phyloP scores from a whole-genome alignment of 2,888 invertebrate species.

The Netelia virgata region DNA sequence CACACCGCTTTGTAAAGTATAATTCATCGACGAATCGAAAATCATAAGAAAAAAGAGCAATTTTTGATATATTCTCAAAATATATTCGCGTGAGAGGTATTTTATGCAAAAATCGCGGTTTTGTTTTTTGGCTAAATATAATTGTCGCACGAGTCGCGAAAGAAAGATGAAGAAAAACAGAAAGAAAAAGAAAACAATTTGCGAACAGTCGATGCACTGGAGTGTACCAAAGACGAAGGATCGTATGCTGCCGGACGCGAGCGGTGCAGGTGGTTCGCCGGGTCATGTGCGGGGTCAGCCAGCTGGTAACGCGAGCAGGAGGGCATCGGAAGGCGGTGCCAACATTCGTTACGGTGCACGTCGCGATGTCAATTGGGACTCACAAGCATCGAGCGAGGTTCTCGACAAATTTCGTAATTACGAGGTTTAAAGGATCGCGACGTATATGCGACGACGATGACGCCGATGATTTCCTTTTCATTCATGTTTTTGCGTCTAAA shows the following conservation, averaged over 20 bases:
- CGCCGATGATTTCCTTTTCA: neutral
- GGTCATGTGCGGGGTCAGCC: conserved; percentile 87
- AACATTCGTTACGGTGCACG: conserved; percentile 88
- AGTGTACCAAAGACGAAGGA: conserved; percentile 95
- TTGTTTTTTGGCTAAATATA: too few species aligned
- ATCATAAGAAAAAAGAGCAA: too few species aligned
- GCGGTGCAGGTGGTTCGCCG: conserved; percentile 85
- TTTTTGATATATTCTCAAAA: too few species aligned
- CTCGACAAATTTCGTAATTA: conserved; percentile 96
- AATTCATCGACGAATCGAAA: too few species aligned
- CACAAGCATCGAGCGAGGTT: conserved; percentile 92
- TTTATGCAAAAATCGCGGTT: too few species aligned
- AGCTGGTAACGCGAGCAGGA: conserved; percentile 87
- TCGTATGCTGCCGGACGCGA: conserved; percentile 91
- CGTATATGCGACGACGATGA: conserved; percentile 5
- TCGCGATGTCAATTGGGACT: conserved; percentile 88
- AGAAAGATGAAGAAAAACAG: neutral
- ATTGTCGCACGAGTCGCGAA: neutral
- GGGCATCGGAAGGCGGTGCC: conserved; percentile 95
- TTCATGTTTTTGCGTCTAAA: too few species aligned
- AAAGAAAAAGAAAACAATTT: conserved; percentile 44
- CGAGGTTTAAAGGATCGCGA: conserved; percentile 90
- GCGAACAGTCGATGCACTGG: conserved; percentile 95
- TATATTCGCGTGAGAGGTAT: too few species aligned
- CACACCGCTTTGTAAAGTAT: too few species aligned